phyloP scores from a whole-genome alignment of 2,797 vertebrate species.

The Sciurus vulgaris region DNA sequence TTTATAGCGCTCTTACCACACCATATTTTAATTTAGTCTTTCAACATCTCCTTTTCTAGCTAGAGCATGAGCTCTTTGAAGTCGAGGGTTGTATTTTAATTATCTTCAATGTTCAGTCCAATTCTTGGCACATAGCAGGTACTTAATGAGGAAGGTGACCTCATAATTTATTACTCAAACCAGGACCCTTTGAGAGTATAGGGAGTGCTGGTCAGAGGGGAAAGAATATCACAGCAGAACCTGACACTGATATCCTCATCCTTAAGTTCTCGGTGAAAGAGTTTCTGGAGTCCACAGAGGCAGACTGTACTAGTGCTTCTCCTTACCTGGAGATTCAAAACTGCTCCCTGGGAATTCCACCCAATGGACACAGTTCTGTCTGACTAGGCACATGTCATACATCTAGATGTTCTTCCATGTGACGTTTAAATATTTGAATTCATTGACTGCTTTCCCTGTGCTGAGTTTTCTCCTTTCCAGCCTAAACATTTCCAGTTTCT shows the following conservation, averaged over 20 bases:
- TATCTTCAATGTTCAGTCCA: neutral
- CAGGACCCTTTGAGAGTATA: neutral
- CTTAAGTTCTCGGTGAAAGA: neutral
- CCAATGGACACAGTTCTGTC: slow-evolving; percentile 21
- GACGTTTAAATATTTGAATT: slow-evolving; percentile 50
- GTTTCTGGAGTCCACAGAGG: neutral
- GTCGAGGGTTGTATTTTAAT: neutral
- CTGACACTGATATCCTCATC: neutral
- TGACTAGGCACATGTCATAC: neutral
- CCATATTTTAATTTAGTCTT: slow-evolving; percentile 2
- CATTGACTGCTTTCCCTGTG: neutral
- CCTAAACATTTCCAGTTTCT: neutral
- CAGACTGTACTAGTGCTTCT: neutral
- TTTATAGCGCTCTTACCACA: neutral
- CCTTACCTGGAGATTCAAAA: slow-evolving; percentile 24
- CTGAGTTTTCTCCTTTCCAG: neutral
- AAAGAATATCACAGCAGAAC: neutral
- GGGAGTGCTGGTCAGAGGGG: neutral
- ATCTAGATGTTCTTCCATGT: slow-evolving; percentile 3
- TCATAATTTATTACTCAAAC: neutral
- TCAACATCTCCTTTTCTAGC: neutral
- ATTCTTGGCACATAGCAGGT: neutral
- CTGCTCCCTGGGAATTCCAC: neutral
- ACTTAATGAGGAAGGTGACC: neutral
- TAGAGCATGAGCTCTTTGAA: neutral